Evolutionary conservation across 1,140 invertebrate genomes (phyloP), one percentile per base, ranked within the genome.

Genomic region (Zaprionus lachaisei): DNA sequence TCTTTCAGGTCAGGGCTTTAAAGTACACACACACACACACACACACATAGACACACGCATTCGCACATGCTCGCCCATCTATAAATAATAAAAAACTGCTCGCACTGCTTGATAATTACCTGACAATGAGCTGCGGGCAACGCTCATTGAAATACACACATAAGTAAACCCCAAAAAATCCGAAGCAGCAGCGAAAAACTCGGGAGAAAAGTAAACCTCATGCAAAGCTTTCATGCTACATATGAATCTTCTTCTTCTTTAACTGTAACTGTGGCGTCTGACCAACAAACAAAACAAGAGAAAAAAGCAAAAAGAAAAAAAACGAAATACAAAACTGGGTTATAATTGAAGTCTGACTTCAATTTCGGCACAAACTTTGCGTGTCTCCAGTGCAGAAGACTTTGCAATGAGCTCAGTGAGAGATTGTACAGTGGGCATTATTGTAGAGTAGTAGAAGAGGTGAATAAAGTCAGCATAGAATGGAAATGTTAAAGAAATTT

Each of bases 1-100:
- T 56, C 75, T 89, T 89, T 89, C 85, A 90, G 84, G 84, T 89
- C 84, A 89, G 85, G 84, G 84, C 87, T 89, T 90, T 64, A 82
- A 71, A 85, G 67, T 85, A 78, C 78, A 72, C 80, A 82, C 17
- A 83, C 47, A 60, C 34, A 62, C 55, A 28, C 41, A 37, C 20
- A 57, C 12, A 57, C 22, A 58, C 11, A 64, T 24, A 67, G 44
- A 74, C 17, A 64, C 38, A 57, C 51, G 9, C 31, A 31, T 31
- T 31, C 31, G 31, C 31, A 31, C 31, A 34, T 34, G 31, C 31
- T 57, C 55, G 49, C 22, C 31, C 37, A 61, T 34, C 41, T 51
- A 64, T 47, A 75, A 76, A 65, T 31, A 56, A 37, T 44, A 37
- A 44, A 68, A 60, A 22, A 75, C 38, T 72, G 31, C 31, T 58